phyloP scores from a whole-genome alignment of 2,113 vertebrate genomes.

The Oostethus manadensis region DNA sequence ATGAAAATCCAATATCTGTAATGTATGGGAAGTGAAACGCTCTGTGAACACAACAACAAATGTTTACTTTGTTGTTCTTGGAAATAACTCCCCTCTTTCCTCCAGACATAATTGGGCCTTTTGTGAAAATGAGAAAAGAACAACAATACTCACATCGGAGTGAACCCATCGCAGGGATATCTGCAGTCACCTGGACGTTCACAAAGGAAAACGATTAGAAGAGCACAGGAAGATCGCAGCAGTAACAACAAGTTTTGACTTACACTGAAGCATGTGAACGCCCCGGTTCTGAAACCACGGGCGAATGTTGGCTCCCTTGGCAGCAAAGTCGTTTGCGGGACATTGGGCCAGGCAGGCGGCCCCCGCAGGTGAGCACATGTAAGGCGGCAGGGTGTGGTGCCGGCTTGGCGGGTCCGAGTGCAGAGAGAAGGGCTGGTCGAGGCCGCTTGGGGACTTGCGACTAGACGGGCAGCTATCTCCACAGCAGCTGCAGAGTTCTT shows the following conservation, averaged over 20 bases:
- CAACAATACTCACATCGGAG: slow-evolving; percentile 43
- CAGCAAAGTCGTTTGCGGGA: slow-evolving; percentile 37
- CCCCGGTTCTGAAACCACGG: slow-evolving; percentile 36
- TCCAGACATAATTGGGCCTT: no score
- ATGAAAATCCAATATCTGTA: no score
- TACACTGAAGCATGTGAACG: slow-evolving; percentile 43
- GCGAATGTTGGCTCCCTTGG: slow-evolving; percentile 27
- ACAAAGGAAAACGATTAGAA: background rate
- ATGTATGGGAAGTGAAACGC: no score
- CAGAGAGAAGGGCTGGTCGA: slow-evolving; percentile 72
- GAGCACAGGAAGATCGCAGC: background rate
- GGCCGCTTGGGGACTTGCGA: slow-evolving; percentile 45
- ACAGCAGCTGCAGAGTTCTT: slow-evolving; percentile 38
- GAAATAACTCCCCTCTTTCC: no score
- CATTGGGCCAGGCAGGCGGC: slow-evolving; percentile 54
- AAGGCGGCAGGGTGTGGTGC: slow-evolving; percentile 51
- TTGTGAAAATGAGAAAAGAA: background rate
- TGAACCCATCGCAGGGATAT: slow-evolving; percentile 31
- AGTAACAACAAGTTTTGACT: slow-evolving; percentile 37
- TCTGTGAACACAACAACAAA: no score
- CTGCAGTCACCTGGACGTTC: slow-evolving; percentile 50
- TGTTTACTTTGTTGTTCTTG: no score
- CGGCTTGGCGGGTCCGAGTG: slow-evolving; percentile 61
- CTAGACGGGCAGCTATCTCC: slow-evolving; percentile 46
- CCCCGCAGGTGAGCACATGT: slow-evolving; percentile 48